Percentiles rank a stretch among this genome's conserved stretches.
These are phyloP conservation scores for Microcebus jonahi DNA, from an alignment of 2,113 vertebrate genomes.

Conservation along the genomic window DNA sequence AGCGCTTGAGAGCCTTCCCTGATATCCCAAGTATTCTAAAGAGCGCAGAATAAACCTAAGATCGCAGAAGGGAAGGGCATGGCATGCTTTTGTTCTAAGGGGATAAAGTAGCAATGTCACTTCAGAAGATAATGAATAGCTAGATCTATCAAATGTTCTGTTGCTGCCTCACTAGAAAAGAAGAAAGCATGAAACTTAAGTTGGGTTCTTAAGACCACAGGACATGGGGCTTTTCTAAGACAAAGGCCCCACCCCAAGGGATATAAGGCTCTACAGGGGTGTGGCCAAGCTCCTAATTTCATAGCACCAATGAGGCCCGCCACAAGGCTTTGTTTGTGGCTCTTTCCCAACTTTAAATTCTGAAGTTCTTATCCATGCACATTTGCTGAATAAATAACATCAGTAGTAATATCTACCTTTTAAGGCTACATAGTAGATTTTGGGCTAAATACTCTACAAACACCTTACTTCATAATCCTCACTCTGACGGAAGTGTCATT, in stretches of 20 bases:
- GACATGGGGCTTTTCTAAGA: not conserved
- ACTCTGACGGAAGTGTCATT: not conserved
- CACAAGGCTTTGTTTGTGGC: not conserved
- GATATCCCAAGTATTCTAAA: not conserved
- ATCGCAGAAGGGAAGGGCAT: not conserved
- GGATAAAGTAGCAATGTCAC: not conserved
- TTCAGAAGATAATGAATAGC: not conserved
- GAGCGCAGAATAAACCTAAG: not conserved
- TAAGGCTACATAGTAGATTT: not conserved
- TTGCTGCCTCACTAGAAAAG: not conserved
- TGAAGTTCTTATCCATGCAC: not conserved
- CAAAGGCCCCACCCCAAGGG: not conserved
- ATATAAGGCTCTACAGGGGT: not conserved
- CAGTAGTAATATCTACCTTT: not conserved
- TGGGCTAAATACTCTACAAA: not conserved
- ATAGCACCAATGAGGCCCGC: not conserved
- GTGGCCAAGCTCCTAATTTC: not conserved
- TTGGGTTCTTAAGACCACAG: not conserved
- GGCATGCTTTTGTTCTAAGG: not conserved
- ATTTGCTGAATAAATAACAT: not conserved
- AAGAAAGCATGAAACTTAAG: not conserved
- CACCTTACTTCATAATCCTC: not conserved
- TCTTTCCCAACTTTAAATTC: not conserved
- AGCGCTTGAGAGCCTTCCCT: not conserved
- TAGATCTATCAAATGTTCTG: not conserved